Percentiles rank a stretch among this genome's conserved stretches.
Evolutionary conservation across 2,888 invertebrate species (phyloP).

Genomic region (Camponotus fellah): DNA sequence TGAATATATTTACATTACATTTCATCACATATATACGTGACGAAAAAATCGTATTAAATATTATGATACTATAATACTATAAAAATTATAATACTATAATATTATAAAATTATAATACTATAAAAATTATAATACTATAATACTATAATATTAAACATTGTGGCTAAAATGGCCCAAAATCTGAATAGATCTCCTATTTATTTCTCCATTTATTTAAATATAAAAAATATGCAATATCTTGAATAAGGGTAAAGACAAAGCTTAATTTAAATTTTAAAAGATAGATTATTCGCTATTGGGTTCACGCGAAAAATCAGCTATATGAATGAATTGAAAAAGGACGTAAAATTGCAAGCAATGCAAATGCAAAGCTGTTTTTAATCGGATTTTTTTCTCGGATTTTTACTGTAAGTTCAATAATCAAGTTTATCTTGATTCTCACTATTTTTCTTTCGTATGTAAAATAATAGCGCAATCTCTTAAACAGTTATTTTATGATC

Average conservation of each 20-base stretch:
- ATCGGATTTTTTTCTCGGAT: background rate
- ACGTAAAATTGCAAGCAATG: background rate
- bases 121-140: background rate
- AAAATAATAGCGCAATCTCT: background rate
- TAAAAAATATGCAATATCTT: background rate
- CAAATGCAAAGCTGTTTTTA: background rate
- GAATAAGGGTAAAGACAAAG: background rate
- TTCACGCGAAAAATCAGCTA: background rate
- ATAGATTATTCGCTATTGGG: background rate
- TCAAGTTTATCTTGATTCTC: background rate
- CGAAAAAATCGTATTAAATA: background rate
- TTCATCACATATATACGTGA: background rate
- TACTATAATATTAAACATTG: background rate
- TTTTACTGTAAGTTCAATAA: background rate
- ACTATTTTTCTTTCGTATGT: background rate
- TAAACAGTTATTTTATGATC: constrained; percentile 14
- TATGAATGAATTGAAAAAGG: background rate
- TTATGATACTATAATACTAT: background rate
- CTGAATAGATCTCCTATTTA: background rate
- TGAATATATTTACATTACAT: background rate
- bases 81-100: too few relatives aligned
- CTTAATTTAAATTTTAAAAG: background rate
- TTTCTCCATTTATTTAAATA: background rate
- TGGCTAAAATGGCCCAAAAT: background rate
- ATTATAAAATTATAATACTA: background rate